Evolutionary conservation across 1,140 invertebrate genomes (phyloP).

Genomic region (Leptopilina clavipes): DNA sequence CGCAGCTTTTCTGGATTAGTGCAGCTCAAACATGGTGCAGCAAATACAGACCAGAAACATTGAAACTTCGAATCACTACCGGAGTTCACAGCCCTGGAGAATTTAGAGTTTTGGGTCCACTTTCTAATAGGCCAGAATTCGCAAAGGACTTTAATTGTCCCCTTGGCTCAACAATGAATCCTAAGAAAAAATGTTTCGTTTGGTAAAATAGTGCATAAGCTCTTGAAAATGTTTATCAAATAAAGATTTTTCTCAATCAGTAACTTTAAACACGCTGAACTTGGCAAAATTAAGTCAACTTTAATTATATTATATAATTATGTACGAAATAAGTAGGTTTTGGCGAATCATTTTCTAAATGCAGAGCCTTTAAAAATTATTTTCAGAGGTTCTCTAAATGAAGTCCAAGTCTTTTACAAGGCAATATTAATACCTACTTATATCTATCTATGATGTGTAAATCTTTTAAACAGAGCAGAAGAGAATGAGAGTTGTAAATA

Average conservation of each 20-base stretch:
- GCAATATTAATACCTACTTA: background rate
- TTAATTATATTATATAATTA: background rate
- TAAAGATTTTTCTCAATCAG: background rate
- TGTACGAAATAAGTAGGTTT: background rate
- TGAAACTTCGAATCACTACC: conserved; percentile 79
- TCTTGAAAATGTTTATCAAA: background rate
- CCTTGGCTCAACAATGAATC: conserved; percentile 79
- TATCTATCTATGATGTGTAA: background rate
- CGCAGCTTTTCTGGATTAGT: conserved; percentile 81
- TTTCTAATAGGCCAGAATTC: conserved; percentile 81
- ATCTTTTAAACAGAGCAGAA: background rate
- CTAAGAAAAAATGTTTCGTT: conserved; percentile 77
- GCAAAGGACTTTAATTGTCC: conserved; percentile 79
- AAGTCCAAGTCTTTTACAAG: background rate
- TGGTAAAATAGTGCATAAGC: conserved; percentile 40
- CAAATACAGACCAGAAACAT: conserved; percentile 71
- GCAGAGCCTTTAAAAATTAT: background rate
- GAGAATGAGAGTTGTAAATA: conserved; percentile 20
- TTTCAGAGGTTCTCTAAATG: too few species aligned
- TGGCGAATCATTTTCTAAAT: background rate
- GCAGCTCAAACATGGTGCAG: conserved; percentile 76
- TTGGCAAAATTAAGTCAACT: background rate
- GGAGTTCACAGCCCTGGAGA: conserved; percentile 84
- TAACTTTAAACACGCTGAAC: background rate
- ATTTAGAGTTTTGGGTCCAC: conserved; percentile 81